A percentile compares a stretch with the other conserved stretches of the same genome.
phyloP scores from a whole-genome alignment of 2,113 vertebrate species.

The Crypturellus undulatus region DNA sequence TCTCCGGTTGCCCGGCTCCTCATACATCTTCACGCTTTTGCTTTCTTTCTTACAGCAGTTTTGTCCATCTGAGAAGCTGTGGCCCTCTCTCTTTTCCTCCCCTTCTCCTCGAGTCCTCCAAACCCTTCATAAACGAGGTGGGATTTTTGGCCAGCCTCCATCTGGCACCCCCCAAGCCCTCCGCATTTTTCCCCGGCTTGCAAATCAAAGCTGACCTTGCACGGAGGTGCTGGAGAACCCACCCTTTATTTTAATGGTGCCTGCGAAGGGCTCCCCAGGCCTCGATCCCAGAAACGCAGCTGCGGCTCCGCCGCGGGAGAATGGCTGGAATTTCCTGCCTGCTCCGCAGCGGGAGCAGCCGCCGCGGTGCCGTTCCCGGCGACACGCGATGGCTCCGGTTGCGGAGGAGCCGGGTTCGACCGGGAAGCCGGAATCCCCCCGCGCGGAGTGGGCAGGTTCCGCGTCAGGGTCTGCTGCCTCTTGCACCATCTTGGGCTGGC shows the following conservation, averaged over 20 bases:
- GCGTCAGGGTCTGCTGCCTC: background rate
- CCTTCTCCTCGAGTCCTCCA: background rate
- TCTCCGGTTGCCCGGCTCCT: background rate
- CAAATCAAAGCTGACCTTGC: background rate
- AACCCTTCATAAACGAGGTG: background rate
- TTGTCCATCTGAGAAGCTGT: accelerated
- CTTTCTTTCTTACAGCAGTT: background rate
- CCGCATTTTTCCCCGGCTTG: background rate
- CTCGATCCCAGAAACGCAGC: background rate
- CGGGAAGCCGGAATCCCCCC: background rate
- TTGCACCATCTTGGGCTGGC: background rate
- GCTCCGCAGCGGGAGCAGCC: background rate
- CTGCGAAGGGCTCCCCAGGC: background rate
- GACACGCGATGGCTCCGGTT: background rate
- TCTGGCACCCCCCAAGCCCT: background rate
- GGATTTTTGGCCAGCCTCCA: constrained; percentile 30
- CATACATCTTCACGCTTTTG: background rate
- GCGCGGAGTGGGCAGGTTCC: background rate
- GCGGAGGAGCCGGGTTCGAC: background rate
- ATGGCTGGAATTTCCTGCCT: constrained; percentile 58
- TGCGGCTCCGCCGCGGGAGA: background rate
- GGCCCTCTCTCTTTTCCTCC: background rate
- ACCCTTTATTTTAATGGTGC: background rate
- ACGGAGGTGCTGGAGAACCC: background rate
- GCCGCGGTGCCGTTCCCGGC: background rate